Evolutionary conservation across 2,888 invertebrate genomes (phyloP), one percentile per base, ranked within the genome.

Genomic region (Stegana nigrithorax): DNA sequence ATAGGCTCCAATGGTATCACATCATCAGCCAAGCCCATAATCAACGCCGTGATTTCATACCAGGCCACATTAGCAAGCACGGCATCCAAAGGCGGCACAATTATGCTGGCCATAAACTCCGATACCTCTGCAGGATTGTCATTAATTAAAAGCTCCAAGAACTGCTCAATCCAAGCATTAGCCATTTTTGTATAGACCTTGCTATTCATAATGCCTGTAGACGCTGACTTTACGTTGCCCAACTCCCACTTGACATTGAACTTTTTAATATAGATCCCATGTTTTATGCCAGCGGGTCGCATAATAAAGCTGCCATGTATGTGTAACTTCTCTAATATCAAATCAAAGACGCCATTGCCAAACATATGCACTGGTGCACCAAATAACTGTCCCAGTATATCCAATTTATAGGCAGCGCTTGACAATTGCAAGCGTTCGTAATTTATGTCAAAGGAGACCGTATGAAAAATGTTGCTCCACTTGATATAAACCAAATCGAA

Each of bases 381-480:
- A 5, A 77, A 66, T 0, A 76, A 19, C 0, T 61, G 57, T 0
- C 66, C 59, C 7, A 70, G 32, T 1, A 79, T 62, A 17, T 78
- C 64, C 4, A 83, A 59, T 27, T 73, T 71, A 59, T 82, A 83
- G n/a, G 75, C 68, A n/a, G 55, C 23, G 23, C 80, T 71, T 3
- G 62, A 65, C 0, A 80, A 14, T 2, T 64, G 56, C 4, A 84
- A 61, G 4, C 75, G 65, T 1, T 73, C 75, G 36, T 83, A 83
- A 7, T 65, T 76, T 0, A 84, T 68, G 39, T 84, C 81, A 39
- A 78, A 83, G 6, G 70, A 74, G 4, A 81, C 60, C 27, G 73
- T 81, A 6, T 78, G 73, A 0, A 74, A 58, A 0, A 78, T 14
- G 44, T 79, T 75, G 60, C 65, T 78, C 70, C 78, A 82, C 25